phyloP scores from a whole-genome alignment of 2,113 vertebrate genomes.

The Phyllostomus discolor region DNA sequence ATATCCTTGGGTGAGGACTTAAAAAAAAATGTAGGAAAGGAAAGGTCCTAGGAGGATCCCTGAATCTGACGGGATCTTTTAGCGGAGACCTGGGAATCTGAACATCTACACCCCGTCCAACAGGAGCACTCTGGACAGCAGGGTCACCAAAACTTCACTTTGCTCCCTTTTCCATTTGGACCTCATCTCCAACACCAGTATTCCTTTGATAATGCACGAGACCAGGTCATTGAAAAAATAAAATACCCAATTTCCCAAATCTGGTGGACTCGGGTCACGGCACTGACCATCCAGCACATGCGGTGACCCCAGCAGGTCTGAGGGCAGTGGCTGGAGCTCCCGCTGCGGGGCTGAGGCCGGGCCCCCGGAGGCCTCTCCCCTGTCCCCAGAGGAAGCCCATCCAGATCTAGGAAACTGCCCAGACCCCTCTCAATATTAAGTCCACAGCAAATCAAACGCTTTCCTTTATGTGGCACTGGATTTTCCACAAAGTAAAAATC shows the following conservation, averaged over 20 bases:
- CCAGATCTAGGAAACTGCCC: neutral
- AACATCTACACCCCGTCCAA: neutral
- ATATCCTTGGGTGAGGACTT: too few species aligned
- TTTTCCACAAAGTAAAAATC: conserved; percentile 72
- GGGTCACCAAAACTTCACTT: neutral
- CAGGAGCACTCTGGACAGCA: fast-evolving
- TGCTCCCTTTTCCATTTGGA: neutral
- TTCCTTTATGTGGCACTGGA: conserved; percentile 66
- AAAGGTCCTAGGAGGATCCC: neutral
- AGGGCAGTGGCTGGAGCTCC: neutral
- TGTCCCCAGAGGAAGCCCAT: neutral
- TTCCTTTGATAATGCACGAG: neutral
- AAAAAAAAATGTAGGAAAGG: neutral
- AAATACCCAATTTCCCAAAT: neutral
- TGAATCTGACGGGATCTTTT: neutral
- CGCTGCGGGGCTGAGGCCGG: neutral
- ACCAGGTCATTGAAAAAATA: neutral
- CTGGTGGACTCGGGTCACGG: neutral
- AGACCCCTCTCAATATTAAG: neutral
- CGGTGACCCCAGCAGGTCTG: neutral
- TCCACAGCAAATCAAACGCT: conserved; percentile 66
- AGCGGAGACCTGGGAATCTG: neutral
- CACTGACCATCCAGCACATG: neutral
- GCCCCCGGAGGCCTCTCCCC: fast-evolving
- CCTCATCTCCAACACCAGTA: neutral